Evolutionary conservation across 2,797 vertebrate species (phyloP), one percentile per base, ranked within the genome.

Genomic region (Oreonectes daqikongensis): DNA sequence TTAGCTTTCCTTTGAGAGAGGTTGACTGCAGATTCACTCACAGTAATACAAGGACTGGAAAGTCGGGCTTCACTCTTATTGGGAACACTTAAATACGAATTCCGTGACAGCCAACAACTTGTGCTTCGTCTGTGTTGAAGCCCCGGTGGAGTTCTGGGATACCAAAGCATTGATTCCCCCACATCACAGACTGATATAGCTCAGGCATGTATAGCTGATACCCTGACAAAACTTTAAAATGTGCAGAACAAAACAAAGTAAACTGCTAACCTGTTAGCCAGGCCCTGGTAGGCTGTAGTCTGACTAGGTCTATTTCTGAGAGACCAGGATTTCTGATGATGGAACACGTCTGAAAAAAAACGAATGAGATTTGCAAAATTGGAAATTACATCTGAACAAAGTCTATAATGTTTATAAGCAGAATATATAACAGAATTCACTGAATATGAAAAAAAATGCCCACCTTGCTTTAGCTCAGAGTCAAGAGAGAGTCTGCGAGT

Each of bases 401-500:
- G 14, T 35, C 32, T 35, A 35, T 35, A 35, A 35, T 35, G 12
- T 42, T 15, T 42, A 42, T 14, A 12, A 12, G 3, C 32, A 32
- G 6, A 32, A 32, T 32, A 3, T 12, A 57, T 28, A 5, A 60
- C 11, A 30, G 7, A 59, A 17, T 50, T 77, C 1, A 32, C 12
- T 20, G 26, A 53, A 46, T 24, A 75, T 22, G 60, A 71, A 70
- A 32, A 26, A 4, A 50, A 60, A 65, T 22, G 11, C 67, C 11
- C 52, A 94, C 93, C 92, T 91, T 90, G 91, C 80, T 92, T 93
- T 50, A 84, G 87, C 79, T 93, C 92, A 24, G 91, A 92, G 85
- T 94, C 92, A 8, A 90, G 87, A 17, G 93, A 92, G 76, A 91
- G 90, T 88, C 92, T 89, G 78, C 89, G 90, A 69, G 88, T 90